Evolutionary conservation across 2,797 vertebrate species (phyloP), one percentile per base, ranked within the genome.

Genomic region (Simalia tracyae): DNA sequence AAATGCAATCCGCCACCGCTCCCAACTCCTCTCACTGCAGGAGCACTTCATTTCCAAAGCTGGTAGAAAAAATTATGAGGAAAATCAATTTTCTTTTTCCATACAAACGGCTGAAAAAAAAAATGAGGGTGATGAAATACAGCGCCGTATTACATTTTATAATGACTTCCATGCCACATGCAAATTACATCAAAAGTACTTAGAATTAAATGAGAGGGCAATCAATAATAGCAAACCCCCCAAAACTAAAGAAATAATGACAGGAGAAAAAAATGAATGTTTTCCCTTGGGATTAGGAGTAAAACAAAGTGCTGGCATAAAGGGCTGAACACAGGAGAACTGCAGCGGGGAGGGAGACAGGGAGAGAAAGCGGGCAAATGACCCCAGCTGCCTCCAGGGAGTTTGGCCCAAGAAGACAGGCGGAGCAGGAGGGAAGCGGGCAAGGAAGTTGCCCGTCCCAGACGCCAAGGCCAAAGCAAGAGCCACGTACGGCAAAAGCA

Each of bases 271-370:
- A 84, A 93, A 90, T 0, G 0, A 57, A 22, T 19, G 12, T 14
- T 89, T 86, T 66, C 12, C 54, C 3, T 11, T 0, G 4, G 84
- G n/a, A 60, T 0, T 50, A 42, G 84, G 11, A 93, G 91, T 1
- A 12, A 4, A 11, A 54, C n/a, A 2, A 64, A 0, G 76, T 63
- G 84, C 72, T 76, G 0, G 2, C 60, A 59, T 42, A 0, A 60
- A 0, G 11, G 0, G 26, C 15, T 14, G 5, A 88, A 60, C 46
- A 0, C 15, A 24, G 2, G 28, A 0, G 22, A 76, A 24, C 0
- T 0, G 12, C 12, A 8, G 22, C 1, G 22, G 64, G 64, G 86
- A 3, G 17, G 5, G 24, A 42, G 24, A 15, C 0, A 12, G 46
- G 10, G 14, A 15, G 17, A 24, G 22, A 9, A 61, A 17, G 4